phyloP scores from a whole-genome alignment of 2,113 vertebrate genomes.

The Pedetes capensis region DNA sequence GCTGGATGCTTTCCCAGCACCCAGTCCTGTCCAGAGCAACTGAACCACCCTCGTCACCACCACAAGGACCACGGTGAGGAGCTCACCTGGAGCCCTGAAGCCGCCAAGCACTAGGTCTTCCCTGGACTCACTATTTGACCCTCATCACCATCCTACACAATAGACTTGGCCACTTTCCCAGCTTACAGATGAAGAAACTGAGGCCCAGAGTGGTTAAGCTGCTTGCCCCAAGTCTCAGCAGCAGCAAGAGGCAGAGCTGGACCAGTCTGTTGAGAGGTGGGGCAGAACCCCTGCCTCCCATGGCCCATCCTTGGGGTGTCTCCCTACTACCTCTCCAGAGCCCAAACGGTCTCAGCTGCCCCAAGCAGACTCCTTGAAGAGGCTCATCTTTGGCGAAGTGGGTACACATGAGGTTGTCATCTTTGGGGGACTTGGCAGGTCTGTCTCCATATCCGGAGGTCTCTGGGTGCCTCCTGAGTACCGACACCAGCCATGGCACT shows the following conservation, averaged over 20 bases:
- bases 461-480: not conserved
- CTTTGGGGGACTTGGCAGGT: not conserved
- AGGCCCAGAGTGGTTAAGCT: not conserved
- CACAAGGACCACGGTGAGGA: fast-evolving
- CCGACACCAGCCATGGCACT: fast-evolving
- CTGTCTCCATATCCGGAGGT: not conserved
- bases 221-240: not conserved
- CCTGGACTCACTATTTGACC: not conserved
- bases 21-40: fast-evolving
- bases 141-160: fast-evolving
- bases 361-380: not conserved
- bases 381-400: fast-evolving
- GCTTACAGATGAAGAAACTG: not conserved
- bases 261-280: not conserved
- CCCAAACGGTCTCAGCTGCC: too few species aligned
- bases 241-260: not conserved
- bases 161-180: not conserved
- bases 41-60: fast-evolving
- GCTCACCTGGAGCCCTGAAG: fast-evolving
- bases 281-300: too few species aligned
- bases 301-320: too few species aligned
- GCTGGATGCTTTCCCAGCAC: not conserved
- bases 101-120: too few species aligned
- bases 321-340: too few species aligned
- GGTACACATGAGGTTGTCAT: fast-evolving